phyloP scores from a whole-genome alignment of 1,140 invertebrate genomes.

The Sitophilus oryzae region DNA sequence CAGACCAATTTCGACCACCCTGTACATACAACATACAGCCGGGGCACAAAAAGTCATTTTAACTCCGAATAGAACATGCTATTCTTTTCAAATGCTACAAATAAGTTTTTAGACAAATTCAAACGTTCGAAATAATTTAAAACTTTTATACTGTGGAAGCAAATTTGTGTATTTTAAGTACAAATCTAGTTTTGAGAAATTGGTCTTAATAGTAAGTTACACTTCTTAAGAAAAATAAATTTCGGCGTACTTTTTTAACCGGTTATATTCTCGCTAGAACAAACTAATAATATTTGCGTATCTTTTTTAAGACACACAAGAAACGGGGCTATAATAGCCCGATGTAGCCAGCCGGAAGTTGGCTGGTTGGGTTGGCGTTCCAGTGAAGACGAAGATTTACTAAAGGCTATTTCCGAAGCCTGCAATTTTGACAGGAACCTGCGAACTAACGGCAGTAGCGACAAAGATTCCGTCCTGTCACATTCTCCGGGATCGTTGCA shows the following conservation, averaged over 20 bases:
- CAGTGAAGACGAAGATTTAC: slow-evolving; percentile 77
- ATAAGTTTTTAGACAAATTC: too few relatives aligned
- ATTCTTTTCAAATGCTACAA: too few relatives aligned
- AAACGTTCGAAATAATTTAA: too few relatives aligned
- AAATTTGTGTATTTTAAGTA: too few relatives aligned
- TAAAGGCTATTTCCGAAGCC: slow-evolving; percentile 77
- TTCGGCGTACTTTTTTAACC: neutral
- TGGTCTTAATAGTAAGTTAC: too few relatives aligned
- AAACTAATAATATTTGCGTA: neutral
- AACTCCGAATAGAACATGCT: too few relatives aligned
- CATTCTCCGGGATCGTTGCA: slow-evolving; percentile 36
- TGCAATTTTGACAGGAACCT: slow-evolving; percentile 65
- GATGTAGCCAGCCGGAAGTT: slow-evolving; percentile 52
- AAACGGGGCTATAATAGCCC: slow-evolving; percentile 88
- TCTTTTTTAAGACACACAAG: slow-evolving; percentile 54
- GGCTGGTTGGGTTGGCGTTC: slow-evolving; percentile 91
- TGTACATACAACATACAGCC: too few relatives aligned
- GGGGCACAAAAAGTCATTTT: too few relatives aligned
- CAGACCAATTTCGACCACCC: too few relatives aligned
- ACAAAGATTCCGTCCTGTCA: slow-evolving; percentile 31
- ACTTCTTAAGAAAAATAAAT: too few relatives aligned
- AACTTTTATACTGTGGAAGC: too few relatives aligned
- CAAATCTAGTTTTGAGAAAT: too few relatives aligned
- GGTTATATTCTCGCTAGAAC: neutral
- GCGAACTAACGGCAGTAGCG: slow-evolving; percentile 21